Base-by-base conservation (phyloP, 1,140 invertebrate genomes). In the Sminthurinus signatus region DNA sequence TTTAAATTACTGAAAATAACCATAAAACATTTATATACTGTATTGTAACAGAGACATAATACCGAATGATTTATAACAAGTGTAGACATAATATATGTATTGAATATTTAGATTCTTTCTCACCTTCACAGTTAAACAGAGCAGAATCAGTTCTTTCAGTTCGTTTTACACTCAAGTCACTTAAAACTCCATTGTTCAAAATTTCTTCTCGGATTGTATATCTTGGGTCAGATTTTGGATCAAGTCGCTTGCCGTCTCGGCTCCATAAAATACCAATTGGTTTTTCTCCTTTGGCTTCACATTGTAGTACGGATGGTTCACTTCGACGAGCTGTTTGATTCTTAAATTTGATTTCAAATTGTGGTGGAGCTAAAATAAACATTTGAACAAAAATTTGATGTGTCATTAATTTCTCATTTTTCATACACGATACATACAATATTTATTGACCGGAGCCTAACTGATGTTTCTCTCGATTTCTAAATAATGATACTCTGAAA, bases 201-300 rank as follows among this genome's bases (percentile, higher is more conserved):
- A 91, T 91, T 77, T 93, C 90, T 78, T 94, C 91, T 54, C 89
- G 85, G 73, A 95, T 93, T 2, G 91, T 93, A 77, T 93, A 94
- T 57, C 91, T 86, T 21, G 83, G 67, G 55, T 72, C 70, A 23
- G 67, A 29, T 43, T 92, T 91, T 29, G 88, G 86, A 78, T 93
- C 90, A 57, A 93, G 78, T 54, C 90, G 84, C 76, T 93, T 92
- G 77, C 91, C 92, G 76, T 94, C 92, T 84, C 92, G 92, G 77
- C 91, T 93, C 95, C 94, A 97, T 23, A 92, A 82, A 50, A 97
- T 93, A 71, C 91, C 91, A 75, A 98, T 90, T 27, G 94, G 93
- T 81, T 93, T 93, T 78, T 97, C 94, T 57, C 95, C 82, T 27
- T 79, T 76, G 0, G 81, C 81, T 65, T 81, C 78, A 65, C 82